phyloP scores from a whole-genome alignment of 2,113 vertebrate species.

The Puffinus mauretanicus region DNA sequence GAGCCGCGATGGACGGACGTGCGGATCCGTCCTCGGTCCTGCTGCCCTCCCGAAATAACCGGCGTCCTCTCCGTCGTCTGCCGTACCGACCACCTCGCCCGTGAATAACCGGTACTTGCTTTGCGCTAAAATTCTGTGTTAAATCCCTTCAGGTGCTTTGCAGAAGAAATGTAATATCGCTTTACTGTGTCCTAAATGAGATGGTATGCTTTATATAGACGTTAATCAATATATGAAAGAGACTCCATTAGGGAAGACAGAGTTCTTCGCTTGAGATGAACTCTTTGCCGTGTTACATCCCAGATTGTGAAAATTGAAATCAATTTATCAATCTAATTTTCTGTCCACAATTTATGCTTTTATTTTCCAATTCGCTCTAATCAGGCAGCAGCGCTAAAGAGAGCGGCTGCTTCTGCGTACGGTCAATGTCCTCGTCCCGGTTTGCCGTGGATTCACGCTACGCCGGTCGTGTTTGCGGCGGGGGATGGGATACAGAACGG shows the following conservation, averaged over 20 bases:
- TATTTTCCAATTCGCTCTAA: not conserved
- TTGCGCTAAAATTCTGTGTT: not conserved
- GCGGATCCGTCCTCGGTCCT: not conserved
- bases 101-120: not conserved
- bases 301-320: not conserved
- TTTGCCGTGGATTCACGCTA: rapidly evolving
- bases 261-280: not conserved
- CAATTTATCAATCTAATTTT: constrained; percentile 8
- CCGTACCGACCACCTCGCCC: not conserved
- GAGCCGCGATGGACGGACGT: not conserved
- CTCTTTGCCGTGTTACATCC: not conserved
- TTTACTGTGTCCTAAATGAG: constrained; percentile 1
- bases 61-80: not conserved
- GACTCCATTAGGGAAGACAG: not conserved
- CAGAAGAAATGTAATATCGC: not conserved
- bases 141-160: constrained; percentile 26
- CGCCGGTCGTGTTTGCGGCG: rapidly evolving
- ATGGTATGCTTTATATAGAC: not conserved
- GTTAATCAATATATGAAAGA: not conserved
- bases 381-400: not conserved
- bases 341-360: not conserved
- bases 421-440: rapidly evolving
- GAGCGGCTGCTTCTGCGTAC: rapidly evolving
- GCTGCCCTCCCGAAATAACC: not conserved
- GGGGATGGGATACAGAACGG: not conserved